phyloP scores from a whole-genome alignment of 1,140 invertebrate genomes.

The Drosophila insularis region DNA sequence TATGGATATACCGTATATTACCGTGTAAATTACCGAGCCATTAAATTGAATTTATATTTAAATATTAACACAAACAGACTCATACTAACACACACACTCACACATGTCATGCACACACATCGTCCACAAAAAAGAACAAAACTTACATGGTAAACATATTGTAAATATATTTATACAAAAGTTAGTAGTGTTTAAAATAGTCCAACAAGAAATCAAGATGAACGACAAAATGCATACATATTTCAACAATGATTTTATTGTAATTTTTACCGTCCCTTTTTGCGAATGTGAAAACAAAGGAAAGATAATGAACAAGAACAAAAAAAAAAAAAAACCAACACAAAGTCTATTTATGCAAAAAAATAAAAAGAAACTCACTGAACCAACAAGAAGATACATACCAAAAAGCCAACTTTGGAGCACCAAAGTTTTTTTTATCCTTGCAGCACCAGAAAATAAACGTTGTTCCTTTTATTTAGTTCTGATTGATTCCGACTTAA shows the following conservation, averaged over 20 bases:
- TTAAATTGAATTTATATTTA: constrained; percentile 82
- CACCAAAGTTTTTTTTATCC: not conserved
- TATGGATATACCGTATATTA: constrained; percentile 52
- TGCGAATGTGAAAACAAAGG: constrained; percentile 45
- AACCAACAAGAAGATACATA: constrained; percentile 49
- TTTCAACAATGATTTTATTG: constrained; percentile 81
- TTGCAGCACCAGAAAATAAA: not conserved
- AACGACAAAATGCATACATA: constrained; percentile 51
- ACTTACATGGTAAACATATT: constrained; percentile 31
- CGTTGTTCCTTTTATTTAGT: too few relatives aligned
- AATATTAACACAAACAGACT: constrained; percentile 32
- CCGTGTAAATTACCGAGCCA: constrained; percentile 80
- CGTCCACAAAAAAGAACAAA: constrained; percentile 20
- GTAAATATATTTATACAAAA: constrained; percentile 64
- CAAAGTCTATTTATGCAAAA: constrained; percentile 72
- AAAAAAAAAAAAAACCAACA: constrained; percentile 32
- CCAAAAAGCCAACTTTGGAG: not conserved
- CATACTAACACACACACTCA: constrained; percentile 40
- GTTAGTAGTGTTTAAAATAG: constrained; percentile 39
- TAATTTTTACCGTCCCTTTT: constrained; percentile 82
- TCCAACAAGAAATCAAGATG: constrained; percentile 33
- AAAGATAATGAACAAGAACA: constrained; percentile 9
- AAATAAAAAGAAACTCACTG: constrained; percentile 43
- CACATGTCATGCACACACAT: constrained; percentile 60
- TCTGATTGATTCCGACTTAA: too few relatives aligned